phyloP scores from a whole-genome alignment of 1,140 invertebrate genomes.

The Lasioglossum albipes region DNA sequence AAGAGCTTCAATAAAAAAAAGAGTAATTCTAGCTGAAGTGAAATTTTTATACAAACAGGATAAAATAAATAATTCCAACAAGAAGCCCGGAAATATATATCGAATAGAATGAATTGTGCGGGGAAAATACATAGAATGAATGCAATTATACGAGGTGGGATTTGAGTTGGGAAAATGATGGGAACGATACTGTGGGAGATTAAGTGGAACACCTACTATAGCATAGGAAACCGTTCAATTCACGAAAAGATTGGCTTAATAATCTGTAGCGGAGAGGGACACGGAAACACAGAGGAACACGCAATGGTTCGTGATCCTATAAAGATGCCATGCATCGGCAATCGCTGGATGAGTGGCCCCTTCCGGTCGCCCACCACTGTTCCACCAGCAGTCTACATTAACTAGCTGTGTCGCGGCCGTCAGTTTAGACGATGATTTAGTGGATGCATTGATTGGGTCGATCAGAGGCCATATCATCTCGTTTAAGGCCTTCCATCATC shows the following conservation, averaged over 20 bases:
- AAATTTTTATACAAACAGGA: too few species aligned
- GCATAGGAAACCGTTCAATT: neutral
- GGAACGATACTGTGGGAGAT: too few species aligned
- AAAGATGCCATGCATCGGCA: slow-evolving; percentile 77
- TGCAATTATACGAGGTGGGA: too few species aligned
- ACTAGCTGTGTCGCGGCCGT: slow-evolving; percentile 74
- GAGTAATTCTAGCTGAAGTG: too few species aligned
- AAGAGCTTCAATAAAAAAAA: too few species aligned
- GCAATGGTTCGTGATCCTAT: slow-evolving; percentile 65
- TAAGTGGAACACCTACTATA: neutral
- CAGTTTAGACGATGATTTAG: slow-evolving; percentile 81
- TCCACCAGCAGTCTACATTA: slow-evolving; percentile 65
- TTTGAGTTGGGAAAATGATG: too few species aligned
- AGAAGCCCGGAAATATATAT: too few species aligned
- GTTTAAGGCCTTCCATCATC: slow-evolving; percentile 78
- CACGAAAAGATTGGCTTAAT: neutral
- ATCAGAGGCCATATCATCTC: slow-evolving; percentile 79
- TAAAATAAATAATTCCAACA: too few species aligned
- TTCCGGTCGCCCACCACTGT: slow-evolving; percentile 78
- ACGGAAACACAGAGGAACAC: slow-evolving; percentile 60
- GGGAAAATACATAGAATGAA: too few species aligned
- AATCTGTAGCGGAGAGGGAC: neutral
- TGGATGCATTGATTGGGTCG: slow-evolving; percentile 80
- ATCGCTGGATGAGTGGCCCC: slow-evolving; percentile 78
- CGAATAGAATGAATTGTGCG: too few species aligned